Base-by-base conservation (phyloP, 2,797 vertebrate species). In the Anguilla pacifica region DNA sequence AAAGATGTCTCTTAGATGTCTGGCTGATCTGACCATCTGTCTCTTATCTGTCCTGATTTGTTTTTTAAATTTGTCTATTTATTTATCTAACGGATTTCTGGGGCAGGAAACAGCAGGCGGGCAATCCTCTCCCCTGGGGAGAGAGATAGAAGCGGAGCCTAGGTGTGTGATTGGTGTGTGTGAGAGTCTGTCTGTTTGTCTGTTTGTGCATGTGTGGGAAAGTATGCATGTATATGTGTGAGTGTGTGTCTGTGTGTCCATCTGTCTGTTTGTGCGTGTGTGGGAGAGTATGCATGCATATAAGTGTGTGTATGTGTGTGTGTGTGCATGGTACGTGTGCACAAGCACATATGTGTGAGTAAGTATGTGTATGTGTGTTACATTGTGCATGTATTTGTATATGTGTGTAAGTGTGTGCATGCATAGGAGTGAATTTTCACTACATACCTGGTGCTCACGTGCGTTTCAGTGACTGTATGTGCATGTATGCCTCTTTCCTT, bases 41-140 rank as follows among this genome's bases (percentile, higher is more conserved):
- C 61, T 84, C 81, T 88, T 88, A 87, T 87, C 79, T 83, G 77
- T 15, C 51, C 43, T 22, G 49, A 86, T 86, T 74, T 84, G 35
- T 46, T 67, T 85, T 85, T 85, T 85, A 28, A 72, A 70, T 88
- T 85, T 64, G 57, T 67, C 53, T 84, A 88, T 88, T 88, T 88
- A 85, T 88, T 85, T 88, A 74, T 88, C 46, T 88, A 84, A 88
- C 28, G 87, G 83, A 88, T 88, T 85, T 85, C 51, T 70, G 67
- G 64, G 77, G 87, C 81, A 85, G 81, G 81, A 83, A 81, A 35
- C 86, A 84, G 86, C 86, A 84, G 86, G 86, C 43, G 2, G 7
- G 77, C 43, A 70, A 72, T 57, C 51, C 31, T 28, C 61, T 74
- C 87, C 64, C 87, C 43, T 82, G 46, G 83, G 82, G 82, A 64